These are phyloP conservation scores for Leucoma salicis DNA, from an alignment of 2,888 invertebrate species.

Conservation along the genomic window DNA sequence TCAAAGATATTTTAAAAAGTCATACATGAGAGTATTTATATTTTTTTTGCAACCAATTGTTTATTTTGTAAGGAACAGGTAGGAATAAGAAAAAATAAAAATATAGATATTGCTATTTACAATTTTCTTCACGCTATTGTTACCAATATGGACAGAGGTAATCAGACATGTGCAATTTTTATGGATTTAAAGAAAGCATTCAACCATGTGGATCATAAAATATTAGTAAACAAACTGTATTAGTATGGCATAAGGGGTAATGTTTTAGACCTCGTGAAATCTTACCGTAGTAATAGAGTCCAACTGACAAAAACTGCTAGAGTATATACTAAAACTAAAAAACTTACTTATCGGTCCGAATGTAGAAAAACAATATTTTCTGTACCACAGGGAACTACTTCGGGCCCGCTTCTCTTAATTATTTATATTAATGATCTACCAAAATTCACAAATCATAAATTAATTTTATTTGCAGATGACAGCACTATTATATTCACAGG, in stretches of 20 bases:
- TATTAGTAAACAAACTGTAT: not conserved
- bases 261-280: not conserved
- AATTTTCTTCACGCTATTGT: not conserved
- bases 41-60: not conserved
- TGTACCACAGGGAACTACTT: constrained; percentile 4
- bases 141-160: not conserved
- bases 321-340: not conserved
- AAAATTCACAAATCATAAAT: not conserved
- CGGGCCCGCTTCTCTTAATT: constrained; percentile 4
- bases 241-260: constrained; percentile 1
- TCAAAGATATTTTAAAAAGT: not conserved
- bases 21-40: not conserved
- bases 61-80: not conserved
- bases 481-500: not conserved
- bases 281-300: not conserved
- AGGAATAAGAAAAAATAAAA: not conserved
- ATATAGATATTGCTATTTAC: not conserved
- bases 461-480: constrained; percentile 4
- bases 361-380: not conserved
- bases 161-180: not conserved
- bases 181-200: constrained; percentile 2
- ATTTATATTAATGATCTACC: constrained; percentile 7
- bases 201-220: not conserved
- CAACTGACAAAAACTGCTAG: not conserved
- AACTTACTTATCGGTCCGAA: not conserved